Percentiles rank a stretch among this genome's conserved stretches.
These are phyloP conservation scores for Penaeus japonicus DNA, from an alignment of 1,140 invertebrate species.

Conservation along the genomic window DNA sequence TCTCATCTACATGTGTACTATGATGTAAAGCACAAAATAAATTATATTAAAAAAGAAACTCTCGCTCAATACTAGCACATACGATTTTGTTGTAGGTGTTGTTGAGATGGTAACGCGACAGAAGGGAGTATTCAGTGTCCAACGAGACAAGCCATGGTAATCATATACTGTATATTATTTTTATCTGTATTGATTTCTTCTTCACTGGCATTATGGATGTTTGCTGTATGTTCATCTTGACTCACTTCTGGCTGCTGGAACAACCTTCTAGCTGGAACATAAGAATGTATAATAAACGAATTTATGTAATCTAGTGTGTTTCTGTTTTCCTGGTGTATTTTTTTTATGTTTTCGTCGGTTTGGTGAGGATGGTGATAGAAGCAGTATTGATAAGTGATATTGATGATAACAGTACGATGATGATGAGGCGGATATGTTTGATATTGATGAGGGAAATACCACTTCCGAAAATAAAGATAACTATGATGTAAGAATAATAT, in stretches of 20 bases:
- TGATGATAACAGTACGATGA: too few relatives aligned
- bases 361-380: too few relatives aligned
- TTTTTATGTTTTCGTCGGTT: neutral
- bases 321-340: neutral
- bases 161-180: constrained; percentile 26
- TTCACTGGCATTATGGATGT: constrained; percentile 33
- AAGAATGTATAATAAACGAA: constrained; percentile 49
- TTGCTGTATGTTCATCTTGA: constrained; percentile 42
- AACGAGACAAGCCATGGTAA: neutral
- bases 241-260: constrained; percentile 8
- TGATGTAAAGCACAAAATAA: constrained; percentile 3
- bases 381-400: too few relatives aligned
- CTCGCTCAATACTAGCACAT: constrained; percentile 8
- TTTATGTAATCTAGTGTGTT: neutral
- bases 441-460: too few relatives aligned
- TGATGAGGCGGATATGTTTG: too few relatives aligned
- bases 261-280: neutral
- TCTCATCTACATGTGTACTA: constrained; percentile 7
- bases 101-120: neutral
- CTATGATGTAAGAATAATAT: too few relatives aligned
- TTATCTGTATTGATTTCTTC: constrained; percentile 30
- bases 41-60: neutral
- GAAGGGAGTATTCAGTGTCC: neutral
- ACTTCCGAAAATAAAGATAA: too few relatives aligned
- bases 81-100: constrained; percentile 9